These are phyloP conservation scores for Ascaphus truei DNA, from an alignment of 2,113 vertebrate species.

Conservation along the genomic window DNA sequence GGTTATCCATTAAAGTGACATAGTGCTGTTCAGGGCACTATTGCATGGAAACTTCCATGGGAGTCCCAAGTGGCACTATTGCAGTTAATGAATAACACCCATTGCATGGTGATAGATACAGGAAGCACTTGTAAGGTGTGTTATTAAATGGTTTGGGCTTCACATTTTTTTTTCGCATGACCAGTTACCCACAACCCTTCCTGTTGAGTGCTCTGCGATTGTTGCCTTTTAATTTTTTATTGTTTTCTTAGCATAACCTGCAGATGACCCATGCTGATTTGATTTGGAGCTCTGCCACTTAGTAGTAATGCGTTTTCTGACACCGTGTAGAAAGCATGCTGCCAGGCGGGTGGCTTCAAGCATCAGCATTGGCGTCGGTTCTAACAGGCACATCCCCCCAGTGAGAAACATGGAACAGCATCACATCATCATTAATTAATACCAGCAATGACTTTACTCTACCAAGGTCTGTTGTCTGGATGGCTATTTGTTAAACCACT, in stretches of 20 bases:
- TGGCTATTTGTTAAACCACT: no score
- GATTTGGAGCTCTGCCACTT: conserved; percentile 48
- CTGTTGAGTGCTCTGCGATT: conserved; percentile 43
- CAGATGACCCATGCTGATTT: conserved; percentile 64
- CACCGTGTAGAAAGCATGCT: conserved; percentile 46
- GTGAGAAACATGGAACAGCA: conserved; percentile 28
- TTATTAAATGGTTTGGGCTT: not conserved
- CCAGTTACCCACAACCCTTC: conserved; percentile 34
- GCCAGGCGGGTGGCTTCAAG: not conserved
- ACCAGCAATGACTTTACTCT: no score
- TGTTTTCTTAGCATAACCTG: conserved; percentile 66
- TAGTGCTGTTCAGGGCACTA: no score
- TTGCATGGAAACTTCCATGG: no score
- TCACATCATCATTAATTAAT: conserved; percentile 41
- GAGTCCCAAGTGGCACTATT: no score
- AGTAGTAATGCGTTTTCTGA: conserved; percentile 55
- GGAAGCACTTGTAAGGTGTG: not conserved
- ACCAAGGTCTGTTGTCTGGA: no score
- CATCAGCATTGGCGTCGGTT: not conserved
- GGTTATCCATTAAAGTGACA: no score
- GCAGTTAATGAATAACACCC: no score
- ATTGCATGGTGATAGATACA: no score
- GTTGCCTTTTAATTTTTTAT: conserved; percentile 64
- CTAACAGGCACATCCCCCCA: conserved; percentile 6
- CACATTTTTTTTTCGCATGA: not conserved